Conservation (phyloP, 2,113 vertebrate species). For the Manacus vitellinus region DNA sequence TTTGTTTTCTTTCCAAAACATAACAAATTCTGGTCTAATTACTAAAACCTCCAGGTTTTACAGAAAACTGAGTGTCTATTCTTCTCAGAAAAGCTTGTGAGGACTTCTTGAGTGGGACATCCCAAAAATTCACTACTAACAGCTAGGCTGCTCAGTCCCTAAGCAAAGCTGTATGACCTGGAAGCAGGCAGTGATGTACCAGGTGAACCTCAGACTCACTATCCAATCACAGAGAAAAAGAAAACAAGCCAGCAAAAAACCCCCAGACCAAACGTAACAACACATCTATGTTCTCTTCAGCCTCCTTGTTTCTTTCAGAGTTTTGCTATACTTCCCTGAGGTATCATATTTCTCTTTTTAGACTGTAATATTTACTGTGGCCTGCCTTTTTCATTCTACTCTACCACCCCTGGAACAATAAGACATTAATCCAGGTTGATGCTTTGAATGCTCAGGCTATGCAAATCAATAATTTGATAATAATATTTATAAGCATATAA, state of each 20-base stretch:
- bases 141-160: background rate
- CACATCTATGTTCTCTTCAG: background rate
- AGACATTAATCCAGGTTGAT: background rate
- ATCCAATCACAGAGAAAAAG: background rate
- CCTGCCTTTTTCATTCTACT: background rate
- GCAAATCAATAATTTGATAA: slow-evolving; percentile 38
- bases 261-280: background rate
- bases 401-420: background rate
- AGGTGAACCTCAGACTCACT: background rate
- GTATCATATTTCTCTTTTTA: background rate
- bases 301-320: background rate
- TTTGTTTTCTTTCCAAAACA: background rate
- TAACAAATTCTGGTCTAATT: background rate
- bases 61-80: background rate
- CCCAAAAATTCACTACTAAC: background rate
- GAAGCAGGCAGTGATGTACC: background rate
- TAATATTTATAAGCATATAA: slow-evolving; percentile 2
- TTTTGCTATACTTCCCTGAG: background rate
- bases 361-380: background rate
- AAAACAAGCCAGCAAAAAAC: background rate
- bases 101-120: background rate
- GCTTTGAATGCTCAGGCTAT: background rate
- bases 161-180: background rate
- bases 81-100: background rate
- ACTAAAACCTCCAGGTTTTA: background rate